Base-by-base conservation (phyloP, 2,113 vertebrate genomes). In the Stigmatopora nigra region DNA sequence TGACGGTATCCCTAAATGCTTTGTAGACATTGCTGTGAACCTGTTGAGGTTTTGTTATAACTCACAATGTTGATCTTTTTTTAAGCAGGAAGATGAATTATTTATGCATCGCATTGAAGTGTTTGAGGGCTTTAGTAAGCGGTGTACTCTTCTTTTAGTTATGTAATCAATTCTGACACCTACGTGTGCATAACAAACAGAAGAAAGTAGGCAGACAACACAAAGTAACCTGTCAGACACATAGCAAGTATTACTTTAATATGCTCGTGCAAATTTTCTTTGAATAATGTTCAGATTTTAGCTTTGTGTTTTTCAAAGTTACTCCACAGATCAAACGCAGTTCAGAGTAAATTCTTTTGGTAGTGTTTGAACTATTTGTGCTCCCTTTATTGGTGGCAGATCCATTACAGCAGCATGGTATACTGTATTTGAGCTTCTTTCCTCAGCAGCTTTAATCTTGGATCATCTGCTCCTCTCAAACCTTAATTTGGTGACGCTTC, bases 71-170 rank as follows among this genome's bases (percentile, higher is more conserved):
- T 62, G 71, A 5, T 61, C 41, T 45, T 61, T 44, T 44, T 19
- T 15, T 15, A 12, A 45, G n/a, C 14, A 12, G 7, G 59, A 61
- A 22, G 66, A 72, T 71, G 61, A 82, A 82, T 76, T 69, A 76
- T 79, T 80, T 68, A 47, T n/a, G 55, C 9, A 14, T 57, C 70
- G 78, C 77, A 80, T 68, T 80, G 51, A 79, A 79, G 76, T 45
- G 68, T 64, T 61, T 64, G 11, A 66, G 61, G 38, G 10, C 52
- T 75, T 35, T 13, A 68, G 77, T 75, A 78, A 44, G 72, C 19
- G 52, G 75, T 65, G 67, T n/a, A 4, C 72, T 52, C 63, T 25
- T 72, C 53, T 72, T 62, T 77, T 12, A n/a, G 70, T 77, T 77
- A 59, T 63, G 53, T 69, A 55, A 68, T 53, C 64, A 71, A 64